Percentiles rank a stretch among this genome's conserved stretches.
Evolutionary conservation across 2,888 invertebrate genomes (phyloP).

Genomic region (Hesperia comma): DNA sequence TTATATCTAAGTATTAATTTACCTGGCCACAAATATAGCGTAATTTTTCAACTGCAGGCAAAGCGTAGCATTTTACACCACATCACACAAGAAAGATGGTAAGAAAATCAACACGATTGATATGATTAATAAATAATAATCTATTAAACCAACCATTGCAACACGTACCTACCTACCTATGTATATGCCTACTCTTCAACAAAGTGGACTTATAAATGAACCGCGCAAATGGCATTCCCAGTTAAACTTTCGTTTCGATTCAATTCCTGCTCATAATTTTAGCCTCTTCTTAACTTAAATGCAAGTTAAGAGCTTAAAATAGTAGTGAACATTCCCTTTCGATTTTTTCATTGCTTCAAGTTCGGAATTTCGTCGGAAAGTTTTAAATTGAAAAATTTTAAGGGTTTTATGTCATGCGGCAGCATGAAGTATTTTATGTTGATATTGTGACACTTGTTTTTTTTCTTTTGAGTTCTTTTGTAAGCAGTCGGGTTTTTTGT

Average conservation of each 20-base stretch:
- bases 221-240: conserved; percentile 47
- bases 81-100: too few species aligned
- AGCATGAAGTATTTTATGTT: too few species aligned
- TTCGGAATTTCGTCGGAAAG: conserved; percentile 50
- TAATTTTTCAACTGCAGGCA: too few species aligned
- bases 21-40: too few species aligned
- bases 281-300: conserved; percentile 72
- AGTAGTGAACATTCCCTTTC: conserved; percentile 61
- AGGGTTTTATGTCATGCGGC: not conserved
- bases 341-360: conserved; percentile 60
- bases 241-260: conserved; percentile 64
- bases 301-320: conserved; percentile 73
- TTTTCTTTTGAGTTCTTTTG: too few species aligned
- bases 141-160: too few species aligned
- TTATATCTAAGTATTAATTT: too few species aligned
- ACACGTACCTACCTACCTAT: conserved; percentile 38
- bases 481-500: too few species aligned
- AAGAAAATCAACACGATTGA: too few species aligned
- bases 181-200: conserved; percentile 17
- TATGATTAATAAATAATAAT: too few species aligned
- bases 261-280: conserved; percentile 66
- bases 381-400: conserved; percentile 44
- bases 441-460: too few species aligned
- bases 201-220: conserved; percentile 36
- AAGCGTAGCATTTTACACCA: too few species aligned